A percentile compares a stretch with the other conserved stretches of the same genome.
Evolutionary conservation across 1,140 invertebrate species (phyloP).

Genomic region (Oscheius sp.): DNA sequence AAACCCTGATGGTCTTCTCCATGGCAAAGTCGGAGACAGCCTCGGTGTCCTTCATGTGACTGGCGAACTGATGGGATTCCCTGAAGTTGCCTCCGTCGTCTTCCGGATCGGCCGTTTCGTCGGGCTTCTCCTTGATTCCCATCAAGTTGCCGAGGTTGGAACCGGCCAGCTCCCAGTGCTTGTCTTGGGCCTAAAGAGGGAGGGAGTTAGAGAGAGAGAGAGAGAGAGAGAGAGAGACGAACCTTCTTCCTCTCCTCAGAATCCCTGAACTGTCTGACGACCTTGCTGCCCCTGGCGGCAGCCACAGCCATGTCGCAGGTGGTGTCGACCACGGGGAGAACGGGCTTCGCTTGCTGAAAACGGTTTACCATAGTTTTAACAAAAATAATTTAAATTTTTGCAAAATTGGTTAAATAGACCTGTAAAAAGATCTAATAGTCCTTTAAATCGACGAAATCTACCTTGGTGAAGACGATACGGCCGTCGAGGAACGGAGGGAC

Average conservation of each 20-base stretch:
- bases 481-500: slow-evolving; percentile 98
- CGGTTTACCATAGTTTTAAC: too few species aligned
- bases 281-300: slow-evolving; percentile 78
- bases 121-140: slow-evolving; percentile 78
- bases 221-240: too few species aligned
- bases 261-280: slow-evolving; percentile 85
- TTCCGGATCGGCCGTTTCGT: slow-evolving; percentile 68
- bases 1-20: slow-evolving; percentile 74
- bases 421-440: background rate
- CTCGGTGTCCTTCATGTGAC: slow-evolving; percentile 78
- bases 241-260: slow-evolving; percentile 91
- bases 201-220: too few species aligned
- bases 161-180: slow-evolving; percentile 97
- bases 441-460: background rate
- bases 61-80: slow-evolving; percentile 83
- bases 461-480: slow-evolving; percentile 94
- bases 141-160: slow-evolving; percentile 95
- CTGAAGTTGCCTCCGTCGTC: slow-evolving; percentile 62
- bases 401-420: background rate
- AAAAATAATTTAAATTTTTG: background rate
- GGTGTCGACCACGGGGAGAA: slow-evolving; percentile 82
- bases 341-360: slow-evolving; percentile 70
- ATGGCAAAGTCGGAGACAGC: slow-evolving; percentile 84
- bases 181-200: too few species aligned
- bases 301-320: slow-evolving; percentile 96